Percentiles rank a stretch among this genome's conserved stretches.
phyloP scores from a whole-genome alignment of 2,888 invertebrate species.

The Melieria omissa region DNA sequence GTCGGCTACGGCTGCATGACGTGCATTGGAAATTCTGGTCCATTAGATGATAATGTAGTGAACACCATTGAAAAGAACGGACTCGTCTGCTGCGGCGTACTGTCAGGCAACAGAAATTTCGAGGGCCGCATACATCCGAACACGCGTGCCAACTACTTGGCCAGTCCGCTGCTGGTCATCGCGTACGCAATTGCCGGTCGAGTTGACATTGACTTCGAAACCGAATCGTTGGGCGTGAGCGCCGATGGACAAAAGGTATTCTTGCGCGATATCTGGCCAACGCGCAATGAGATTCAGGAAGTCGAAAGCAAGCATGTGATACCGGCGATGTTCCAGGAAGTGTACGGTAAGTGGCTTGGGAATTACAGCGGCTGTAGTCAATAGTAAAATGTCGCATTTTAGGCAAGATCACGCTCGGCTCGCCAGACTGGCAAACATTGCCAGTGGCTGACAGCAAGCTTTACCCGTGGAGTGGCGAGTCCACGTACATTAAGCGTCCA shows the following conservation, averaged over 20 bases:
- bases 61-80: constrained; percentile 95
- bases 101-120: constrained; percentile 98
- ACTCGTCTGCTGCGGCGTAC: constrained; percentile 93
- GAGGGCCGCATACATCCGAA: constrained; percentile 98
- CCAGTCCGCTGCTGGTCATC: constrained; percentile 96
- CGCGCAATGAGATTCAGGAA: constrained; percentile 86
- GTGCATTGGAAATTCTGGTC: constrained; percentile 98
- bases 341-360: constrained; percentile 57
- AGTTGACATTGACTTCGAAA: constrained; percentile 94
- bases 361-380: not conserved
- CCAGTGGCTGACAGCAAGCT: constrained; percentile 82
- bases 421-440: constrained; percentile 85
- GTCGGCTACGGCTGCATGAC: constrained; percentile 99
- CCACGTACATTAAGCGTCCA: constrained; percentile 96
- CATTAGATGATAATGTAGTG: constrained; percentile 89
- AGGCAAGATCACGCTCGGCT: constrained; percentile 87
- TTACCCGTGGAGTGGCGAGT: constrained; percentile 90
- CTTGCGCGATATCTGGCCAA: constrained; percentile 96
- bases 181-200: constrained; percentile 97
- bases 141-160: constrained; percentile 96
- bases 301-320: constrained; percentile 91
- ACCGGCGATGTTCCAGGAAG: constrained; percentile 96
- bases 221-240: constrained; percentile 78
- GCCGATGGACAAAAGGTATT: constrained; percentile 81
- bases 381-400: not conserved